Conservation (phyloP, 2,113 vertebrate species). For the Mungos mungo region DNA sequence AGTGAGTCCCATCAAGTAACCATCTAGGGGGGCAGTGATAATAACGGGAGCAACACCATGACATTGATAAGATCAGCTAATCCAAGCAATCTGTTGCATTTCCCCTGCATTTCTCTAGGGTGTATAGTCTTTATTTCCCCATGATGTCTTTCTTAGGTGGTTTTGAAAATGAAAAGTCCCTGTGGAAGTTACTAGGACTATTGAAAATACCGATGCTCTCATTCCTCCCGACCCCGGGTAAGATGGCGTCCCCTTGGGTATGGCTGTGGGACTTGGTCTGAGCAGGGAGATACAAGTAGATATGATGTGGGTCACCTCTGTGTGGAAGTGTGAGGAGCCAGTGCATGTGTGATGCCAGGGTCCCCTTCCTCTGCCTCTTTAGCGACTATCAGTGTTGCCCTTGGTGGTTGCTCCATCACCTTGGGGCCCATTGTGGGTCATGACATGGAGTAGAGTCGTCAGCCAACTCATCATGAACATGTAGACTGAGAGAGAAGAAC, state of each 20-base stretch:
- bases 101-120: not conserved
- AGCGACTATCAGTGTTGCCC: no score
- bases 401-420: not conserved
- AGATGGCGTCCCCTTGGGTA: not conserved
- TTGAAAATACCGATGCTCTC: not conserved
- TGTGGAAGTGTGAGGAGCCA: not conserved
- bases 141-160: not conserved
- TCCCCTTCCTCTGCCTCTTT: not conserved
- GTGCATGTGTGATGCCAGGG: accelerated
- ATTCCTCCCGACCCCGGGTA: not conserved
- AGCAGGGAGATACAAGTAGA: not conserved
- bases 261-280: not conserved
- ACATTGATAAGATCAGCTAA: no score
- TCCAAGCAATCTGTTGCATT: not conserved
- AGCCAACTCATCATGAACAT: not conserved
- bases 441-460: not conserved
- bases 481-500: not conserved
- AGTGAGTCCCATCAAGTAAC: not conserved
- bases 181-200: not conserved
- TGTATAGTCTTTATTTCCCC: not conserved
- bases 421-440: not conserved
- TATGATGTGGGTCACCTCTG: accelerated
- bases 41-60: accelerated
- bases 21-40: not conserved
- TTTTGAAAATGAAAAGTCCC: not conserved